Conservation (phyloP, 2,888 invertebrate species). For the Allygus modestus region DNA sequence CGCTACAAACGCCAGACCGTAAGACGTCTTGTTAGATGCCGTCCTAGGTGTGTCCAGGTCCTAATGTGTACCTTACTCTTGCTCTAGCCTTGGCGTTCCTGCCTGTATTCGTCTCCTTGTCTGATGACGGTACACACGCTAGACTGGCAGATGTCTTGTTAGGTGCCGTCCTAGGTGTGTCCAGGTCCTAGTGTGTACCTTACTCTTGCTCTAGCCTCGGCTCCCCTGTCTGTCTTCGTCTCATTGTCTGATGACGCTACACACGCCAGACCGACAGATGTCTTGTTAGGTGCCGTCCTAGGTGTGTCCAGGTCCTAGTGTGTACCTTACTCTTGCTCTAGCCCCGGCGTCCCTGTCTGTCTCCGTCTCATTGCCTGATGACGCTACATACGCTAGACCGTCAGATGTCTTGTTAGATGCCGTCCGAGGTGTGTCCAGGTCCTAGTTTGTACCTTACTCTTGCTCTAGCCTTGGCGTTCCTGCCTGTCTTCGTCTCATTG, state of each 20-base stretch:
- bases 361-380: constrained; percentile 21
- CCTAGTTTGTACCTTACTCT: constrained; percentile 3
- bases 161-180: neutral
- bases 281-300: neutral
- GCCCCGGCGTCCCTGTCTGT: too few species aligned
- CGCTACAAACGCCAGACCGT: too few species aligned
- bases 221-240: too few species aligned
- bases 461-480: neutral
- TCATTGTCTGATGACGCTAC: neutral
- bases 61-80: too few species aligned
- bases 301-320: neutral
- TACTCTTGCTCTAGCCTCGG: neutral
- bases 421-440: neutral
- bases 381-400: neutral
- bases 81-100: too few species aligned
- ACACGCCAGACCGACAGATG: neutral
- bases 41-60: too few species aligned
- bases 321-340: neutral
- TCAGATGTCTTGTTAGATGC: neutral
- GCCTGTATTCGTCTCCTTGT: neutral
- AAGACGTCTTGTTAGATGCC: too few species aligned
- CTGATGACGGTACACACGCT: too few species aligned
- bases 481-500: neutral
- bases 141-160: neutral
- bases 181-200: constrained; percentile 4